Evolutionary conservation across 2,888 invertebrate species (phyloP), one percentile per base, ranked within the genome.

Genomic region (Mystacides longicornis): DNA sequence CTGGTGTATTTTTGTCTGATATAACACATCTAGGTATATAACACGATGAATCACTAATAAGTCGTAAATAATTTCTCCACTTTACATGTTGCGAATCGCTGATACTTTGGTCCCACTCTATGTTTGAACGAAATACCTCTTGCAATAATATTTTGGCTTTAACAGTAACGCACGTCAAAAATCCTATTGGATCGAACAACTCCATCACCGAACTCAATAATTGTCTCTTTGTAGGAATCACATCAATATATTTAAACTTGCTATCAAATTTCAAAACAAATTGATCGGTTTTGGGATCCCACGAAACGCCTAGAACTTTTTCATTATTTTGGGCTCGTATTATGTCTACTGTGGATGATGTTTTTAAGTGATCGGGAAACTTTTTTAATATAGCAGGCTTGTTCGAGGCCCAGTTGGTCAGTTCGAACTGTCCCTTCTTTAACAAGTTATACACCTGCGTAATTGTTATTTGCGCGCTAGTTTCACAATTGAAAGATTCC

Each of bases 401-500:
- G n/a, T n/a, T n/a, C n/a, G n/a, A n/a, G n/a, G 43, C 14, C 14
- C 14, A n/a, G 18, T 5, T n/a, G 5, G 14, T 43, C 5, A n/a
- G 43, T 43, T 11, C 4, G 43, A 46, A 46, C 19, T 21, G 20
- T 3, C 46, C 46, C 9, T n/a, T 18, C 5, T 16, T 1, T 2
- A 48, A 37, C 2, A 48, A 22, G 1, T 5, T 4, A 3, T 49
- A 33, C 1, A 62, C 57, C 2, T 62, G 57, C 0, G 45, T 16
- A 4, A 60, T 52, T 23, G 64, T 19, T 2, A 37, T 16, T 2
- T 16, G 43, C 0, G 66, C 65, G 51, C 62, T 59, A 1, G 60
- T 52, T 3, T 49, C 54, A 0, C 60, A 55, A 3, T 63, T 60
- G 2, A 62, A 59, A 37, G 65, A 64, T 2, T 64, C 64, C 3